phyloP scores from a whole-genome alignment of 2,113 vertebrate genomes.

The Pyxicephalus adspersus region DNA sequence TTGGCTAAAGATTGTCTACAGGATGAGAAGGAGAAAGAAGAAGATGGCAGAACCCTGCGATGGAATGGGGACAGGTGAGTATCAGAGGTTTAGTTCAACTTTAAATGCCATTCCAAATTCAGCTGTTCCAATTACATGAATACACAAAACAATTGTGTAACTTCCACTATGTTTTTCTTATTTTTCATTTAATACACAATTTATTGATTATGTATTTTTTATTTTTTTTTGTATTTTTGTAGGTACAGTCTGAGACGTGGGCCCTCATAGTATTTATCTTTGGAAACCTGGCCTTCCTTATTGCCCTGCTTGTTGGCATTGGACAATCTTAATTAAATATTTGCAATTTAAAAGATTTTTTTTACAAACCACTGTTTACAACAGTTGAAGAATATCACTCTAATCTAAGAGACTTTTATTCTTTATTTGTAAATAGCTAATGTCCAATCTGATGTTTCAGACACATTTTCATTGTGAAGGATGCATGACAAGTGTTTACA shows the following conservation, averaged over 20 bases:
- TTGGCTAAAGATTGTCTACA: no score
- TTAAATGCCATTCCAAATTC: no score
- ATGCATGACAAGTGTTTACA: conserved; percentile 18
- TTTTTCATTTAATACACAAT: not conserved
- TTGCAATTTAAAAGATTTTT: not conserved
- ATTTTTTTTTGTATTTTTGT: conserved; percentile 9
- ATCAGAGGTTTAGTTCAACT: no score
- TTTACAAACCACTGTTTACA: not conserved
- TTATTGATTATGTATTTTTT: not conserved
- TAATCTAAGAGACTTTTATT: not conserved
- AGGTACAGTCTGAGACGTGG: conserved; percentile 58
- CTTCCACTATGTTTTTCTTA: not conserved
- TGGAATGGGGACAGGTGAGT: no score
- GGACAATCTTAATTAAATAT: conserved; percentile 58
- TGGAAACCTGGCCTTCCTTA: conserved; percentile 73
- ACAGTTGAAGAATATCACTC: not conserved
- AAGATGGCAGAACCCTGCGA: no score
- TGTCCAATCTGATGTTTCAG: not conserved
- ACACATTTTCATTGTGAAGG: not conserved
- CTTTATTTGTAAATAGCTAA: not conserved
- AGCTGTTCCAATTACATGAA: no score
- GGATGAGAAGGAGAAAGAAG: no score
- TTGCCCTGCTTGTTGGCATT: conserved; percentile 74
- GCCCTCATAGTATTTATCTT: conserved; percentile 64
- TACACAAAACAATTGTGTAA: not conserved